Base-by-base conservation (phyloP, 53 echinoderm and acorn worm species). In the Zoroaster sp. region DNA sequence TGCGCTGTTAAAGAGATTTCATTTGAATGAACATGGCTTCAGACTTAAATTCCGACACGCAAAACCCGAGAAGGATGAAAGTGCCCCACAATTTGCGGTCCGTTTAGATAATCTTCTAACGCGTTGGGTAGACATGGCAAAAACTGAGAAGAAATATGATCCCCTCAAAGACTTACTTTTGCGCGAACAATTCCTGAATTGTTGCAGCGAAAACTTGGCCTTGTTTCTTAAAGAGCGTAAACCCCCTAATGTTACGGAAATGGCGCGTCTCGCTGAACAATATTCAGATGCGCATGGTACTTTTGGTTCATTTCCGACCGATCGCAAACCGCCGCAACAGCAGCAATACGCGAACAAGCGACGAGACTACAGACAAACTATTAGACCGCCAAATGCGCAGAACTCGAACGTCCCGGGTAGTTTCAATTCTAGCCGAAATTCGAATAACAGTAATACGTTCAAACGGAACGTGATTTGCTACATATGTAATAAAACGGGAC, bases 211-310 rank as follows among this genome's bases (percentile, higher is more conserved):
- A n/a, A n/a, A n/a, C n/a, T n/a, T n/a, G n/a, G n/a, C n/a, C n/a
- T n/a, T n/a, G n/a, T n/a, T n/a, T n/a, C n/a, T n/a, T n/a, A n/a
- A n/a, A n/a, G n/a, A n/a, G n/a, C n/a, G n/a, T n/a, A n/a, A n/a
- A n/a, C n/a, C n/a, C n/a, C n/a, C n/a, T n/a, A n/a, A n/a, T n/a
- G n/a, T n/a, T n/a, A n/a, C n/a, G n/a, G 55, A 33, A 10, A 25
- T 79, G 9, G 74, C 76, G 9, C 20, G 75, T 53, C 8, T 88
- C 49, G 63, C 88, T 25, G 76, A 88, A 41, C 51, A 65, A 40
- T 88, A 75, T 65, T 21, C 75, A 36, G 75, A 55, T 2, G 88
- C 66, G 3, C 88, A 75, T 40, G 54, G 38, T 3, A 13, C 55
- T 2, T 54, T 35, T 18, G 39, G 35, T 1, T 46, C 14, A 46